Base-by-base conservation (phyloP, 1,140 invertebrate species). In the Drosophila elegans region DNA sequence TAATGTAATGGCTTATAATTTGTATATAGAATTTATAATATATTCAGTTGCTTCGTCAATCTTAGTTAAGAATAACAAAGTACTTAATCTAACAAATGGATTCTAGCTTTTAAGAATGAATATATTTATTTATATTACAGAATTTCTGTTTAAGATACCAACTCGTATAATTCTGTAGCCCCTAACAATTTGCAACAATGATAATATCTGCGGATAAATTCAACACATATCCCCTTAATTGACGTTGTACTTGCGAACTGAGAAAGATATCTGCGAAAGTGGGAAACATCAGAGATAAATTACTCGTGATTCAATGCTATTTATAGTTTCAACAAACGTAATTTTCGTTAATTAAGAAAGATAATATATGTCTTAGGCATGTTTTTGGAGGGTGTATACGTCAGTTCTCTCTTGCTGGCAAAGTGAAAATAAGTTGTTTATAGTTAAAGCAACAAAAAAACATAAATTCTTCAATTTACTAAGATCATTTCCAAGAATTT, bases 1-100 rank as follows among this genome's bases (percentile, higher is more conserved):
- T 72, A 71, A 71, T 57, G 34, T 29, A 27, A 21, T 44, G 48
- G 41, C 21, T 16, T 45, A 55, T 41, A 68, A 12, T 39, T 13
- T 27, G 25, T 44, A 34, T 38, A 25, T 39, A 49, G 11, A 54
- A 38, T 16, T 45, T 46, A 21, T 39, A 51, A 27, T 41, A 32
- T 54, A 39, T 45, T 39, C 1, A 34, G 49, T 55, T 71, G 42
- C 1, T 11, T 13, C 21, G 39, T n/a, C 11, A 4, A 42, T 11
- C 27, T 11, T 7, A 46, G 64, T 56, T 69, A 56, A 69, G 48
- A 27, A 1, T 45, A 32, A 38, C n/a, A 38, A 7, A 66, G 7
- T 27, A n/a, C 25, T 48, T 29, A 2, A 25, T n/a, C 12, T 32
- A 32, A 6, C 29, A 12, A 39, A 39, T 12, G 38, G 38, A 11